Conservation (phyloP, 2,888 invertebrate species). For the Caenorhabditis angaria region DNA sequence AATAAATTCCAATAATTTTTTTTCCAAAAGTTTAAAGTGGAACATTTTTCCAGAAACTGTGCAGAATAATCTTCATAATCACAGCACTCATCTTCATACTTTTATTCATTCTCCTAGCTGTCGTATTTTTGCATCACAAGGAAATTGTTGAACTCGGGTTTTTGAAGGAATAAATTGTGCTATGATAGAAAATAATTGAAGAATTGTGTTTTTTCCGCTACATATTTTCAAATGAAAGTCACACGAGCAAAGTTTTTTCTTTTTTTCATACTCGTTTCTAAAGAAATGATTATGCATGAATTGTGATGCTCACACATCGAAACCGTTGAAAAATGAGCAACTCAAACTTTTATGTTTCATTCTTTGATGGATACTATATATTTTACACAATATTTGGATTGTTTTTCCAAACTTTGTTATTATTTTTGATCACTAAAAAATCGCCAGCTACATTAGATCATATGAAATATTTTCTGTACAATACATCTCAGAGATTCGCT, state of each 20-base stretch:
- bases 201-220: too few species aligned
- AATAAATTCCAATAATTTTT: too few species aligned
- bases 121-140: neutral
- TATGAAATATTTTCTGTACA: slow-evolving; percentile 34
- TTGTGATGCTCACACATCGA: neutral
- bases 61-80: neutral
- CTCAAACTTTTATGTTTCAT: slow-evolving; percentile 30
- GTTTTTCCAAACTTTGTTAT: slow-evolving; percentile 19
- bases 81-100: neutral
- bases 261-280: neutral
- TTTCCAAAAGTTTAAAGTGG: too few species aligned
- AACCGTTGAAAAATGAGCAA: neutral
- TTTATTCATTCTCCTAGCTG: neutral
- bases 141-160: neutral
- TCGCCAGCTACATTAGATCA: slow-evolving; percentile 30
- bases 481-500: too few species aligned
- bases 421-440: slow-evolving; percentile 27
- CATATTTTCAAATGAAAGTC: too few species aligned
- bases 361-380: slow-evolving; percentile 30
- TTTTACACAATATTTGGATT: slow-evolving; percentile 12
- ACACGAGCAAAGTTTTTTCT: too few species aligned
- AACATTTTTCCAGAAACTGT: neutral
- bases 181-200: too few species aligned
- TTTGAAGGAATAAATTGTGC: too few species aligned
- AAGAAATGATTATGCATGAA: neutral